A percentile compares a stretch with the other conserved stretches of the same genome.
Evolutionary conservation across 2,888 invertebrate species (phyloP).

Genomic region (Alitta virens): DNA sequence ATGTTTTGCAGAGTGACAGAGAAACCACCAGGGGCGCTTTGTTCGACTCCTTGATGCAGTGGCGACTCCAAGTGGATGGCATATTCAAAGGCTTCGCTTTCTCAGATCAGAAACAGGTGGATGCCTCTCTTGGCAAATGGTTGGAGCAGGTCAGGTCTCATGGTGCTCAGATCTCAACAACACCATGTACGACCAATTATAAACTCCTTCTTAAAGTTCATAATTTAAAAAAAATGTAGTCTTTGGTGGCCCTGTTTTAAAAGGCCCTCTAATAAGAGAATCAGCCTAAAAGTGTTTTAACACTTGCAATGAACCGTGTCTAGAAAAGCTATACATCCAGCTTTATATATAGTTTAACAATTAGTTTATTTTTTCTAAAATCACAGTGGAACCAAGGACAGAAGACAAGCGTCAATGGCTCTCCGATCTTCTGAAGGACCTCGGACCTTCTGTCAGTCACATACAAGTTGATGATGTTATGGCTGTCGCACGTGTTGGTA

Average conservation of each 20-base stretch:
- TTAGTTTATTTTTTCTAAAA: background rate
- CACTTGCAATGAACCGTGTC: no score
- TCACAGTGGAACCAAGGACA: background rate
- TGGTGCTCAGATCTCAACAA: no score
- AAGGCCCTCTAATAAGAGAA: no score
- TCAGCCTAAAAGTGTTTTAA: no score
- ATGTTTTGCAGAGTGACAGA: background rate
- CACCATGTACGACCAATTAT: no score
- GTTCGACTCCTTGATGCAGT: slow-evolving; percentile 34
- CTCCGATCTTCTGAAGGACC: slow-evolving; percentile 34
- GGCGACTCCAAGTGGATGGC: slow-evolving; percentile 31
- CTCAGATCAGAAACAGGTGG: background rate
- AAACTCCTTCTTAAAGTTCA: no score
- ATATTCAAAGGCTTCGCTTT: slow-evolving; percentile 24
- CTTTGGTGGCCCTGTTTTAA: no score
- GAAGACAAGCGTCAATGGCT: slow-evolving; percentile 21
- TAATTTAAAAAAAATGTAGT: no score
- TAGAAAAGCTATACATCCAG: no score
- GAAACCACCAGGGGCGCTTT: slow-evolving; percentile 28
- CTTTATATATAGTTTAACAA: background rate
- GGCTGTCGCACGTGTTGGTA: slow-evolving; percentile 46
- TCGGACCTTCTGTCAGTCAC: slow-evolving; percentile 40
- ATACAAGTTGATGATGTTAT: slow-evolving; percentile 42
- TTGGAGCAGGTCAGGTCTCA: background rate
- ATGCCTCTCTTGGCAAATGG: slow-evolving; percentile 3